Conservation (phyloP, 2,113 vertebrate species). For the Platysternon megacephalum region DNA sequence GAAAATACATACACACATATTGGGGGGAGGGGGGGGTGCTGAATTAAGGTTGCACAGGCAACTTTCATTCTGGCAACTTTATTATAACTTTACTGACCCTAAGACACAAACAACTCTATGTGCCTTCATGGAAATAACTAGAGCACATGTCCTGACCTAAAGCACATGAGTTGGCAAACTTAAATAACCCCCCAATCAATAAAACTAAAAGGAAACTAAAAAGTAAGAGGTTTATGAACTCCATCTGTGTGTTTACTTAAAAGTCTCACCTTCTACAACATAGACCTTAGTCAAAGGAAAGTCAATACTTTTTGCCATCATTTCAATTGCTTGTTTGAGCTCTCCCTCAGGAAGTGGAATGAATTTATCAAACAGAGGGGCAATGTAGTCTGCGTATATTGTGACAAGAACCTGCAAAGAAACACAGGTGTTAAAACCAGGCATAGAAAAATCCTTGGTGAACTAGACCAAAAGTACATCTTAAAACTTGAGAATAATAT, state of each 20-base stretch:
- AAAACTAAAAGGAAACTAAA: not conserved
- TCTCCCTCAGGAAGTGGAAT: conserved; percentile 95
- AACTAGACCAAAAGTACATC: not conserved
- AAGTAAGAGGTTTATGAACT: not conserved
- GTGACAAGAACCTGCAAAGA: conserved; percentile 92
- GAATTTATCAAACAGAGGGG: conserved; percentile 98
- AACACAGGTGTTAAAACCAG: not conserved
- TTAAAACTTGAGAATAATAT: not conserved
- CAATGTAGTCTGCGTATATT: conserved; percentile 99
- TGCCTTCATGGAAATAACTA: not conserved
- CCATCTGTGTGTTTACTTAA: not conserved
- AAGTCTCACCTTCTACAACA: conserved; percentile 93
- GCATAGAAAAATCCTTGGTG: not conserved
- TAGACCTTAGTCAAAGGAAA: conserved; percentile 98
- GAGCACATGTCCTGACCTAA: not conserved
- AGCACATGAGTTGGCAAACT: not conserved
- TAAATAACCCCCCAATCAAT: not conserved
- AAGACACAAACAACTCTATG: not conserved
- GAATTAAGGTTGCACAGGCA: not conserved
- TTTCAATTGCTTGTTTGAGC: conserved; percentile 92
- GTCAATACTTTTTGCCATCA: conserved; percentile 92
- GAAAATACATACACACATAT: not conserved
- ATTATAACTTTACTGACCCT: not conserved
- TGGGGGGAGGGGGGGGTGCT: not conserved
- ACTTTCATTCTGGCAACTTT: not conserved